Evolutionary conservation across 2,888 invertebrate genomes (phyloP).

Genomic region (Agonum fuliginosum): DNA sequence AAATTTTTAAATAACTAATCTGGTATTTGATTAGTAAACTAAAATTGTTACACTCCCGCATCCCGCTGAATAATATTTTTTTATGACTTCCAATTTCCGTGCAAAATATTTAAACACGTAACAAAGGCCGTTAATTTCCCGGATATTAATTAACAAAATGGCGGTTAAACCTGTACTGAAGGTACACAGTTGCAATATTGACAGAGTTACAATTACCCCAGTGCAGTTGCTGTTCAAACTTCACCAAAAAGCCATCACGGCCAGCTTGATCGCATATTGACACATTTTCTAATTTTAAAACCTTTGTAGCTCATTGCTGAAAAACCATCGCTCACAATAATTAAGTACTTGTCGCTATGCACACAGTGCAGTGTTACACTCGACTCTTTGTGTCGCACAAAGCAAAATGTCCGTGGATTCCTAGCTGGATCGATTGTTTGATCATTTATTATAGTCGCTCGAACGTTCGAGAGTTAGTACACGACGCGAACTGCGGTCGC

Average conservation of each 20-base stretch:
- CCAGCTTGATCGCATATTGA: constrained; percentile 12
- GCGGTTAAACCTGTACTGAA: not conserved
- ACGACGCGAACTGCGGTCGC: not conserved
- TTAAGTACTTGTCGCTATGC: constrained; percentile 25
- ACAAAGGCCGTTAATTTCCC: not conserved
- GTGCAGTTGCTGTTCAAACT: not conserved
- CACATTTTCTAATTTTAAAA: constrained; percentile 37
- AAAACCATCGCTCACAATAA: constrained; percentile 21
- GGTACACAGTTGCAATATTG: constrained; percentile 25
- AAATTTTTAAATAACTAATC: too few species aligned
- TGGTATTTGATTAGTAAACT: too few species aligned
- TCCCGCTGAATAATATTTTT: too few species aligned
- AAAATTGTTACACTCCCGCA: too few species aligned
- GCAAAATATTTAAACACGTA: not conserved
- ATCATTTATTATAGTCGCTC: constrained; percentile 21
- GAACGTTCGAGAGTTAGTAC: not conserved
- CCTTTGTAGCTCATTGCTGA: constrained; percentile 3
- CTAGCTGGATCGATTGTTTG: constrained; percentile 10
- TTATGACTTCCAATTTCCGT: too few species aligned
- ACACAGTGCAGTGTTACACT: not conserved
- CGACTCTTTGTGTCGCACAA: constrained; percentile 21
- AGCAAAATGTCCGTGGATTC: not conserved
- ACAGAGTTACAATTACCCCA: constrained; percentile 6
- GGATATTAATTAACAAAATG: constrained; percentile 25
- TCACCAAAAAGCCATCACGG: not conserved